Conservation (phyloP, 2,797 vertebrate genomes). For the Danio tinwini region DNA sequence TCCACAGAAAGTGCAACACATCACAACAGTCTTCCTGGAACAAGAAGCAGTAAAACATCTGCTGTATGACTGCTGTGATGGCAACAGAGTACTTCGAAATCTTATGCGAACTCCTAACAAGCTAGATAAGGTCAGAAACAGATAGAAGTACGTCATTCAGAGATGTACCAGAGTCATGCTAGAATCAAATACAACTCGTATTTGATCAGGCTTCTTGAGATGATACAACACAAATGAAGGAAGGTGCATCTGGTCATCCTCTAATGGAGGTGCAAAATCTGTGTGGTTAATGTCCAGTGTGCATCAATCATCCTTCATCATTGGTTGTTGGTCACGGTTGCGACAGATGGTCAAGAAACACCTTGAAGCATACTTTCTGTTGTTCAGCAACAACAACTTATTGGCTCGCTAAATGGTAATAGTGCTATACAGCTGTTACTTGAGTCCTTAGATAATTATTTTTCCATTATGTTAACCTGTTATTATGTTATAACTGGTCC, state of each 20-base stretch:
- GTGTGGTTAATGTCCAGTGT: constrained; percentile 10
- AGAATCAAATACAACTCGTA: constrained; percentile 13
- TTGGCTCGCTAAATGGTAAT: background rate
- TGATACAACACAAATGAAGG: constrained; percentile 9
- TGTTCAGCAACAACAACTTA: background rate
- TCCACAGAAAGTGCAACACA: constrained; percentile 1
- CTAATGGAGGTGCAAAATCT: background rate
- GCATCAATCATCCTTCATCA: constrained; percentile 26
- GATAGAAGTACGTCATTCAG: background rate
- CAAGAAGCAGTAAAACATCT: constrained; percentile 20
- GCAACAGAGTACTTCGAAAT: constrained; percentile 18
- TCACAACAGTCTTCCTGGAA: background rate
- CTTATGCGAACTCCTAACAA: background rate
- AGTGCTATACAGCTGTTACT: constrained; percentile 10
- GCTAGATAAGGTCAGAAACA: background rate
- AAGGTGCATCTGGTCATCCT: constrained; percentile 20
- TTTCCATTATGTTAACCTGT: background rate
- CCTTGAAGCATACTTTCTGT: constrained; percentile 4
- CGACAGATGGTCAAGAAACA: background rate
- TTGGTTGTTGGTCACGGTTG: background rate
- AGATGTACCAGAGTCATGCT: no score
- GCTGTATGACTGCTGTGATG: constrained; percentile 7
- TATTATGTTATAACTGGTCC: fast-evolving
- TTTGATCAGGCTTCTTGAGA: background rate
- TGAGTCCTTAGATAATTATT: background rate